Base-by-base conservation (phyloP, 2,888 invertebrate genomes). In the Xiphydria camelus region DNA sequence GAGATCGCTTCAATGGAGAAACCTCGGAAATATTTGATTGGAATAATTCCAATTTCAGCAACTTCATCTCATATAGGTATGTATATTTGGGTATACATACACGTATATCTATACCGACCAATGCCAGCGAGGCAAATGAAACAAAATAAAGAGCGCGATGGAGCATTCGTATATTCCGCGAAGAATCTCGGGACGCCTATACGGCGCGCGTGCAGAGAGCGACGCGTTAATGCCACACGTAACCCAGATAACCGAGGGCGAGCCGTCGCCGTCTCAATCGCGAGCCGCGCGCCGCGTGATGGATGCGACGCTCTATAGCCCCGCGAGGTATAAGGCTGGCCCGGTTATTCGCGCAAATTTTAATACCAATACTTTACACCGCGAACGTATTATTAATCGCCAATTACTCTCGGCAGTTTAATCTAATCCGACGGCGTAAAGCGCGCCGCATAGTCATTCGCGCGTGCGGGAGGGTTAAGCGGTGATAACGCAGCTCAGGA, bases 361-460 rank as follows among this genome's bases (percentile, higher is more conserved):
- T 64, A 62, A 62, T 56, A 51, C 47, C 41, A 46, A 48, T 49
- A 42, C 32, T 46, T 55, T 51, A 57, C 57, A 49, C 36, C 43
- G 48, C 43, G 47, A 51, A 61, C 59, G 62, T 52, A 64, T 68
- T 68, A 70, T 70, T 68, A 71, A 72, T 70, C 66, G 65, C 57
- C 68, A 65, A 68, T 71, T 71, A 71, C 64, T 64, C 55, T 49
- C 49, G 53, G 49, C 55, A 51, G 61, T 62, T 62, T 60, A 61
- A 65, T 65, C 60, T 65, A 64, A 68, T 64, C 56, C 57, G 59
- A 57, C 58, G 51, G 47, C 42, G 48, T 58, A 32, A 23, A 39
- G 36, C 44, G 35, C 18, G 21, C 19, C 37, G 21, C 25, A 57
- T 57, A 62, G 53, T 57, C 62, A 59, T 62, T 45, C 53, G 49